Evolutionary conservation across 1,140 invertebrate genomes (phyloP), one percentile per base, ranked within the genome.

Genomic region (Bombus confusus): DNA sequence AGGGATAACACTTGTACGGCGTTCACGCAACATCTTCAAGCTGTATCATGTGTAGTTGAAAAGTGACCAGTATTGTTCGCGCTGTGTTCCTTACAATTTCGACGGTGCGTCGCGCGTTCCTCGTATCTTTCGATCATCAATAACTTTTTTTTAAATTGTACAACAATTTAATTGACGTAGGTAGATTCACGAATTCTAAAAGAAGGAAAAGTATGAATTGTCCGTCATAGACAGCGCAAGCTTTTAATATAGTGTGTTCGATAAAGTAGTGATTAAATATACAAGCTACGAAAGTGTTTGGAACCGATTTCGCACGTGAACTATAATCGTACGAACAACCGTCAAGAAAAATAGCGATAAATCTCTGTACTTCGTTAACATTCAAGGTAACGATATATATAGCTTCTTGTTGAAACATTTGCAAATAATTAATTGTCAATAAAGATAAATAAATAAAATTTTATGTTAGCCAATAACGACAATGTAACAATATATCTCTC

Each of bases 11-110:
- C 9, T 66, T 13, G 9, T 28, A 37, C 69, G 83, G 83, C 68
- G 78, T 47, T 68, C 13, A 43, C 25, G n/a, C n/a, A 80, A 68
- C 41, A 66, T 62, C 52, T 75, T 81, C 72, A n/a, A n/a, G 15
- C 41, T 80, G 10, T 37, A 52, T 75, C 79, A 31, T 74, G 47
- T 69, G 72, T 39, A 80, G 72, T 82, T 69, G 62, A 59, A 82
- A 82, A 85, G 52, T 41, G 22, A 76, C 37, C 85, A 82, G 79
- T 86, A 62, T 68, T 83, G 62, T 43, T 71, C 64, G 85, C 80
- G 85, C 85, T 72, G 52, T 37, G 76, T 41, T 64, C 25, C 68
- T 18, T 18, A 39, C 77, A 39, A 80, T 81, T 75, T 85, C 78
- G 59, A 81, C 34, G 43, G 77, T 69, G 59, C n/a, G n/a, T 31